These are phyloP conservation scores for Eupithecia centaureata DNA, from an alignment of 2,888 invertebrate species.

Conservation along the genomic window DNA sequence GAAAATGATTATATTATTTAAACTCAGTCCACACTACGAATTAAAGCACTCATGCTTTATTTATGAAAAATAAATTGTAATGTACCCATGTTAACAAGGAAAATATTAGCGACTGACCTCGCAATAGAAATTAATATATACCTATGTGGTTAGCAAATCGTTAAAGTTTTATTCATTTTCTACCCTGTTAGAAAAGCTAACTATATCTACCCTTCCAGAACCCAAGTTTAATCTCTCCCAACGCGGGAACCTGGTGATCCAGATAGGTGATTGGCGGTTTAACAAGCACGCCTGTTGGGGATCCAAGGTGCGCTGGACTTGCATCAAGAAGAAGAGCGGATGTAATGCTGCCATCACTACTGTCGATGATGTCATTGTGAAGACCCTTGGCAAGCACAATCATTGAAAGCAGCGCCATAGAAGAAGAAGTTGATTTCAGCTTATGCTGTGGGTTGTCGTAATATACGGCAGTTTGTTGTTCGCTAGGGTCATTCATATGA, in stretches of 20 bases:
- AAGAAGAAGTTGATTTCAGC: too few species aligned
- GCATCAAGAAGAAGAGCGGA: slow-evolving; percentile 77
- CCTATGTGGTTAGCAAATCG: too few species aligned
- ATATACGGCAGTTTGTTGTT: background rate
- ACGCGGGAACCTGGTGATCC: slow-evolving; percentile 75
- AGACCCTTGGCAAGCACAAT: slow-evolving; percentile 75
- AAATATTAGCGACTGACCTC: too few species aligned
- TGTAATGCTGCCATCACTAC: slow-evolving; percentile 77
- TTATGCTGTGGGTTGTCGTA: background rate
- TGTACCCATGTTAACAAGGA: background rate
- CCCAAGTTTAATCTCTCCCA: slow-evolving; percentile 73
- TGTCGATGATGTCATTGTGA: slow-evolving; percentile 74
- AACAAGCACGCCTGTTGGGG: slow-evolving; percentile 75
- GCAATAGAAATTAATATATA: background rate
- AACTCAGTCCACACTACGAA: too few species aligned
- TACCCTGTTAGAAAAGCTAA: background rate
- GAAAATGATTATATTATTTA: too few species aligned
- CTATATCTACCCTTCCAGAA: too few species aligned
- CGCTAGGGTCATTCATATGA: background rate
- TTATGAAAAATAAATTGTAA: too few species aligned
- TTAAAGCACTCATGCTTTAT: too few species aligned
- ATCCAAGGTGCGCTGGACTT: slow-evolving; percentile 76
- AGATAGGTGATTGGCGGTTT: slow-evolving; percentile 78
- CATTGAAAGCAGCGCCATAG: too few species aligned
- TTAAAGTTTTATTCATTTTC: background rate